Evolutionary conservation across 2,797 vertebrate genomes (phyloP), one percentile per base, ranked within the genome.

Genomic region (Enteromius argenteus): DNA sequence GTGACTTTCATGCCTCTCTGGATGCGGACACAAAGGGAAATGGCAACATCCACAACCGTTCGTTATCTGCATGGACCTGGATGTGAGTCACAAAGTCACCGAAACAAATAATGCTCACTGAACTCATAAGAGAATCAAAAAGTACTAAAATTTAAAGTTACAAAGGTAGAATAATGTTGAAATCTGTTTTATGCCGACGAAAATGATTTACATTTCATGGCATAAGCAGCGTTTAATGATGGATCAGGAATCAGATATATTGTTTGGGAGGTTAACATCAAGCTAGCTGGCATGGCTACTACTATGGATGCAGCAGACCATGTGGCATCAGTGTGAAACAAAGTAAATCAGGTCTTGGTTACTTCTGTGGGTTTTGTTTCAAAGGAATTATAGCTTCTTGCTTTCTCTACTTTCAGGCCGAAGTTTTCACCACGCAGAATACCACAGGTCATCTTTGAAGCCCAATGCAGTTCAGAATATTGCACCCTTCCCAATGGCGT

Each of bases 1-100:
- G 42, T 60, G 75, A 79, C 44, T 79, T 83, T 42, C 46, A 79
- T 35, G 23, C 17, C 10, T 5, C 17, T 7, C 62, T 82, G 7
- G 1, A 30, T 0, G 71, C 14, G 19, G 23, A 49, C 3, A 56
- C 79, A 5, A 84, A 80, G 2, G 87, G 87, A 30, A 91, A 89
- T 3, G 81, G 90, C 35, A 76, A 92, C 91, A 90, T 93, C 86
- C 79, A 94, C 88, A 84, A n/a, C 51, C 88, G 89, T 46, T 94
- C 94, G 7, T 86, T 95, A 72, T 94, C 94, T 3, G 85, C 93
- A 0, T 95, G 94, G 94, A 92, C 10, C 13, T 95, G 94, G 94
- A 94, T 60, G 94, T 95, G 39, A 90, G 92, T 88, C 39, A 27
- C 23, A 32, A 30, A n/a, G 13, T 5, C 6, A 56, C 6, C 44